phyloP scores from a whole-genome alignment of 2,113 vertebrate species.

The Oxyruncus cristatus region DNA sequence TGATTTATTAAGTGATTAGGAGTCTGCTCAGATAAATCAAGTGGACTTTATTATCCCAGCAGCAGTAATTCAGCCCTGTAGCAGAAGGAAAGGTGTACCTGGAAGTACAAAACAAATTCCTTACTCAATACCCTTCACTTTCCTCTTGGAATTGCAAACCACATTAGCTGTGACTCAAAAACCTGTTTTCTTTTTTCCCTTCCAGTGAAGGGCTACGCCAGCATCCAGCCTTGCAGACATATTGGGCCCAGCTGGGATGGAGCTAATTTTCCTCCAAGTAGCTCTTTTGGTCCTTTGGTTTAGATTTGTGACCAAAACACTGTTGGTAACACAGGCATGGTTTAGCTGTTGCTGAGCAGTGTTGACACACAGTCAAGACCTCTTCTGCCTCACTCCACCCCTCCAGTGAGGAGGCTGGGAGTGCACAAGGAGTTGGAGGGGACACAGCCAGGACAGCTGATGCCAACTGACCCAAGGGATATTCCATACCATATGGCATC shows the following conservation, averaged over 20 bases:
- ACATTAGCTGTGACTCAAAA: background rate
- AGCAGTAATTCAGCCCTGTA: background rate
- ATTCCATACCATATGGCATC: background rate
- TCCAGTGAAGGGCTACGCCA: background rate
- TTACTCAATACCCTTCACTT: background rate
- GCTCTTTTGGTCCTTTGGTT: background rate
- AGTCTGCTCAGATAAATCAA: slow-evolving; percentile 8
- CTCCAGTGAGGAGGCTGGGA: background rate
- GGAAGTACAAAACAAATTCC: background rate
- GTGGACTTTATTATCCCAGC: background rate
- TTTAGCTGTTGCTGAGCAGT: background rate
- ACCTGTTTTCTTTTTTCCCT: background rate
- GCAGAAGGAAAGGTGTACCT: background rate
- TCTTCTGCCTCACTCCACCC: background rate
- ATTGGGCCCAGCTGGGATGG: background rate
- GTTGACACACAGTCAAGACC: background rate
- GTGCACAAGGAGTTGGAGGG: background rate
- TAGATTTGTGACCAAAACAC: background rate
- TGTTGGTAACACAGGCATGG: background rate
- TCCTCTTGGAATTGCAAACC: background rate
- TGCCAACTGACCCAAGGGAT: background rate
- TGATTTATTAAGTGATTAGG: slow-evolving; percentile 32
- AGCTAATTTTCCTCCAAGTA: background rate
- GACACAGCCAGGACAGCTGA: background rate
- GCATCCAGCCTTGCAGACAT: background rate